A percentile compares a stretch with the other conserved stretches of the same genome.
phyloP scores from a whole-genome alignment of 2,797 vertebrate species.

The Diglossa cyanea region DNA sequence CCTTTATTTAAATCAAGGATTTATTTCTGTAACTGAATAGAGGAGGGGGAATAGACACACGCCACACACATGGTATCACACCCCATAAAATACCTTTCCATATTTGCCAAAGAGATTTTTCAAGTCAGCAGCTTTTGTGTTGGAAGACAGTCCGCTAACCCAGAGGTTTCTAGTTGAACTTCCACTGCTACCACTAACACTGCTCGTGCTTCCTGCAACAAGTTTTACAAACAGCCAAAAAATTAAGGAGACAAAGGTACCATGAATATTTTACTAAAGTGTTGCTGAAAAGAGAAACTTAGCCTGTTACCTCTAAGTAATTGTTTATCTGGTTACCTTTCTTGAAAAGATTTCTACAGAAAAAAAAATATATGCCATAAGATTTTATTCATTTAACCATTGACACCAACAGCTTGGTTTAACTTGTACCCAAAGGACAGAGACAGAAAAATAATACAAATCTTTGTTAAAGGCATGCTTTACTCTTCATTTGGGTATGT shows the following conservation, averaged over 20 bases:
- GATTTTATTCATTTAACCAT: neutral
- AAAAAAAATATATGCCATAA: slow-evolving; percentile 15
- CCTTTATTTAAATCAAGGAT: neutral
- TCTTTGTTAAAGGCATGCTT: neutral
- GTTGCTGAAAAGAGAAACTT: slow-evolving; percentile 36
- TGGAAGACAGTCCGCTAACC: slow-evolving; percentile 97
- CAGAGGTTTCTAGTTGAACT: slow-evolving; percentile 93
- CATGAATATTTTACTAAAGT: neutral
- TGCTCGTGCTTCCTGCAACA: slow-evolving; percentile 79
- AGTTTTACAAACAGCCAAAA: slow-evolving; percentile 49
- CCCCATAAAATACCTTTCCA: slow-evolving; percentile 86
- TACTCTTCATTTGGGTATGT: neutral
- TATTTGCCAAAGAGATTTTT: slow-evolving; percentile 99
- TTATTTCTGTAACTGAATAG: neutral
- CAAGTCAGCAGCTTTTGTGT: slow-evolving; percentile 97
- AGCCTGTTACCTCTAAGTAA: slow-evolving; percentile 50
- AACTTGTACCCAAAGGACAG: neutral
- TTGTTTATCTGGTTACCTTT: slow-evolving; percentile 39
- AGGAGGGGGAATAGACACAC: neutral
- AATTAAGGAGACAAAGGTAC: neutral
- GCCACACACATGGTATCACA: neutral
- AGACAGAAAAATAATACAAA: neutral
- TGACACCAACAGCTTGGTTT: neutral
- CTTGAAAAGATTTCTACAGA: slow-evolving; percentile 33
- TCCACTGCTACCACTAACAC: slow-evolving; percentile 79